These are phyloP conservation scores for Teleopsis dalmanni DNA, from an alignment of 1,140 invertebrate species.

Conservation along the genomic window DNA sequence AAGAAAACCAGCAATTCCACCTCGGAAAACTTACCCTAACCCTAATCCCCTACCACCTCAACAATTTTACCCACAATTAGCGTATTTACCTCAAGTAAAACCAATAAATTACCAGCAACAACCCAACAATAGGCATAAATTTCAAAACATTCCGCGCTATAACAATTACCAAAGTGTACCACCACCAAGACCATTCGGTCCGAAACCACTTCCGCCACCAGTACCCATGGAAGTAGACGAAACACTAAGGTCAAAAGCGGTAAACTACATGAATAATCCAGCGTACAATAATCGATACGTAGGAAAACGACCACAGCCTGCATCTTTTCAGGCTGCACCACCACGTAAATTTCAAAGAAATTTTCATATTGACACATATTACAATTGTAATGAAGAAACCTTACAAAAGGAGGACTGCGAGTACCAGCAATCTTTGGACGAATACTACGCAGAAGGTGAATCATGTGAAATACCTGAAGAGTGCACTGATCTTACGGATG, in stretches of 20 bases:
- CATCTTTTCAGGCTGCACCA: neutral
- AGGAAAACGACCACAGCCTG: conserved; percentile 2
- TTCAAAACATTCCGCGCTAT: no score
- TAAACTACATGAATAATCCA: conserved; percentile 18
- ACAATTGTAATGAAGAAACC: no score
- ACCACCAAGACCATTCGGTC: conserved; percentile 4
- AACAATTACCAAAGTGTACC: no score
- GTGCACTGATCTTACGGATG: no score
- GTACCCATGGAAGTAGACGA: conserved; percentile 16
- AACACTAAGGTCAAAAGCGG: conserved; percentile 7
- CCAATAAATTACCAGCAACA: neutral
- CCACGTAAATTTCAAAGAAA: neutral
- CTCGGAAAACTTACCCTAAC: neutral
- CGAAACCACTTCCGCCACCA: conserved; percentile 10
- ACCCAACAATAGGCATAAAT: neutral
- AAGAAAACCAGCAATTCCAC: no score
- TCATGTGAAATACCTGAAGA: no score
- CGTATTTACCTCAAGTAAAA: neutral
- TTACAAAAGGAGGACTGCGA: no score
- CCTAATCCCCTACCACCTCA: neutral
- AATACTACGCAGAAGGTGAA: neutral
- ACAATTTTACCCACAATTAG: conserved; percentile 1
- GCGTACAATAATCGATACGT: neutral
- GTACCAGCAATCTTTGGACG: neutral
- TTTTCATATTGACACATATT: neutral